phyloP scores from a whole-genome alignment of 2,888 invertebrate genomes.

The Amorpha juglandis region DNA sequence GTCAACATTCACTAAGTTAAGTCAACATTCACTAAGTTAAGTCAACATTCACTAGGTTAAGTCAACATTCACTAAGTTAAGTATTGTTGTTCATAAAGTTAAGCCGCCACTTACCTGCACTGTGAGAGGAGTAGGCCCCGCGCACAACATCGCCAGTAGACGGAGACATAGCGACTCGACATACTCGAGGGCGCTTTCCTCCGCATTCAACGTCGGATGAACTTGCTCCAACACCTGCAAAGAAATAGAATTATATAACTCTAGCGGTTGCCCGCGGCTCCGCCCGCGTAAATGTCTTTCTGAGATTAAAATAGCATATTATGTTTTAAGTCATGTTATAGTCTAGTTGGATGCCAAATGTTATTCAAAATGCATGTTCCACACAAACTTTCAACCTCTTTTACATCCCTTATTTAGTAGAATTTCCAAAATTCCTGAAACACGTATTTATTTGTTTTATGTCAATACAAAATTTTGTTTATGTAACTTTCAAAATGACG shows the following conservation, averaged over 20 bases:
- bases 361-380: too few species aligned
- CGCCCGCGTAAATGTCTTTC: too few species aligned
- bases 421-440: too few species aligned
- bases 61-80: background rate
- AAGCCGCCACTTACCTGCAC: constrained; percentile 83
- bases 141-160: constrained; percentile 94
- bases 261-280: too few species aligned
- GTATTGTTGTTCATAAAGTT: background rate
- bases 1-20: constrained; percentile 57
- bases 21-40: background rate
- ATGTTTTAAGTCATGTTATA: too few species aligned
- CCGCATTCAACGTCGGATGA: constrained; percentile 92
- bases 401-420: too few species aligned
- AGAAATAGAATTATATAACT: background rate
- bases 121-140: constrained; percentile 92
- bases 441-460: too few species aligned
- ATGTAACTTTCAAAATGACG: too few species aligned
- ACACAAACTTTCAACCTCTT: too few species aligned
- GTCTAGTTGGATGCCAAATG: too few species aligned
- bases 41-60: background rate
- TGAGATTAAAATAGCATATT: too few species aligned
- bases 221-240: constrained; percentile 94
- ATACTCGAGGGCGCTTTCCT: constrained; percentile 95
- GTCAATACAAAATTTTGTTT: too few species aligned
- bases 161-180: constrained; percentile 96